Base-by-base conservation (phyloP, 2,797 vertebrate genomes). In the Yasuhikotakia modesta region DNA sequence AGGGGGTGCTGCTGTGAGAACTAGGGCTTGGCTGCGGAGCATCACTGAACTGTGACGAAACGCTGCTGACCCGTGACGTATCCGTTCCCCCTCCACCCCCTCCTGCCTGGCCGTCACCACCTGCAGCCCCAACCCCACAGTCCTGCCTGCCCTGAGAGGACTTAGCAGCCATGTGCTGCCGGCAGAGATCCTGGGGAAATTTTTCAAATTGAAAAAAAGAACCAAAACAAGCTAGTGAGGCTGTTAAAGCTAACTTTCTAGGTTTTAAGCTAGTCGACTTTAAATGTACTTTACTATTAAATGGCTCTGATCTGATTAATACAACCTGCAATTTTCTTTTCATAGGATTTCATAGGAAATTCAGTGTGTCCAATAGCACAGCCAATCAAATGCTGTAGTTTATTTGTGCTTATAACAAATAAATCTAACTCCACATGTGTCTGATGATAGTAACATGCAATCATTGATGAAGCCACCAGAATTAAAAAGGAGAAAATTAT, bases 1-100 rank as follows among this genome's bases (percentile, higher is more conserved):
- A 99, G 0, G 96, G 96, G 0, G 96, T 98, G 94, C 96, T 98
- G 95, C 96, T 96, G 90, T 97, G 95, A n/a, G 97, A 98, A 81
- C 96, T 96, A 83, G 97, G 97, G 78, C 97, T 99, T 83, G 95
- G 92, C 88, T 98, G 96, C 0, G 96, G 94, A 0, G 95, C 95
- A 0, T 99, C 97, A 0, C 97, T 99, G 90, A 97, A 98, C 93
- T 99, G 97, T 1, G 97, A 99, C 0, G 97, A 99, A 85, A 99
- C 95, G 0, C 97, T 99, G 94, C 97, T 98, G 79, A 99, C 95
- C 7, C 96, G 89, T 0, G 97, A 99, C 0, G 93, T 94, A 85
- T 98, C 95, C 0, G 89, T 82, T 0, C 91, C 90, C 2, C 65
- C 86, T 7, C 90, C 90, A 0, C 82, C 84, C 2, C 78, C 81